These are phyloP conservation scores for Allacma fusca DNA, from an alignment of 2,888 invertebrate genomes.

Conservation along the genomic window DNA sequence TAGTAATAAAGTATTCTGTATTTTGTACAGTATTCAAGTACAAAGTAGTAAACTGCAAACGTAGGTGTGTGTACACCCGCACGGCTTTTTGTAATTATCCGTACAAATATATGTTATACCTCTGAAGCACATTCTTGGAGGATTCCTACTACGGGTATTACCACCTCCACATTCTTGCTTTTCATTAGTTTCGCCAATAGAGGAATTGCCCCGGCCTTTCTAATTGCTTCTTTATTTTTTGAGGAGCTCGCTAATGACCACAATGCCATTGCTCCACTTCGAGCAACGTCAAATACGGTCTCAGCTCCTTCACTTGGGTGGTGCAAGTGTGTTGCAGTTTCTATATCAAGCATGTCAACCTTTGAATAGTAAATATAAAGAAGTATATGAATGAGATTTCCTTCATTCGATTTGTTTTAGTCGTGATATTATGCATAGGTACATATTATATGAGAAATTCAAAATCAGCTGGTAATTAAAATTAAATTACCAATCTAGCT, in stretches of 20 bases:
- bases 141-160: slow-evolving; percentile 86
- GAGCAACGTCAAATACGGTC: slow-evolving; percentile 70
- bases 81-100: too few species aligned
- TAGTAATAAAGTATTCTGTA: too few species aligned
- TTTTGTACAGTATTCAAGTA: too few species aligned
- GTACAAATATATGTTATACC: too few species aligned
- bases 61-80: too few species aligned
- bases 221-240: slow-evolving; percentile 80
- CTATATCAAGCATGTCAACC: slow-evolving; percentile 83
- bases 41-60: too few species aligned
- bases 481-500: slow-evolving; percentile 70
- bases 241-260: slow-evolving; percentile 86
- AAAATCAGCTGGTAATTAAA: too few species aligned
- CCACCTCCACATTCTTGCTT: slow-evolving; percentile 83
- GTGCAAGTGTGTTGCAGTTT: not conserved
- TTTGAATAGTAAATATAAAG: too few species aligned
- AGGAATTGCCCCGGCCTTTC: slow-evolving; percentile 74
- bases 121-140: slow-evolving; percentile 84
- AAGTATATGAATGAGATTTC: too few species aligned
- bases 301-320: slow-evolving; percentile 34
- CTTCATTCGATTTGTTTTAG: too few species aligned
- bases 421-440: too few species aligned
- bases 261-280: slow-evolving; percentile 83
- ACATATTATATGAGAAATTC: too few species aligned
- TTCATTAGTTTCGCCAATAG: slow-evolving; percentile 78